Evolutionary conservation across 1,140 invertebrate genomes (phyloP).

Genomic region (Lanistes nyassanus): DNA sequence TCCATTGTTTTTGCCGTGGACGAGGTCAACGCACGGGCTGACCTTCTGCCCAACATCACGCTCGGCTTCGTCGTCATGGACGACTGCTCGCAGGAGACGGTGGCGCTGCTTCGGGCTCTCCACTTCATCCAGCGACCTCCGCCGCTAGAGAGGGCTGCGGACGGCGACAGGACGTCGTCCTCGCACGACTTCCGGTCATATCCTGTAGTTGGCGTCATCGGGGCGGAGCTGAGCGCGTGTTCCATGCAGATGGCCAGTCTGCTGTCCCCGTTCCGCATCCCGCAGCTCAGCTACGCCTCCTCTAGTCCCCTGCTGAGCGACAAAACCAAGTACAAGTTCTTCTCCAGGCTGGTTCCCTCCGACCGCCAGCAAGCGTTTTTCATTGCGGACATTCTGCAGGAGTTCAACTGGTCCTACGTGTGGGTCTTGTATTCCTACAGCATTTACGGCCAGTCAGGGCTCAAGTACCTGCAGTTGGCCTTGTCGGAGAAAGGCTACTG

Average conservation of each 20-base stretch:
- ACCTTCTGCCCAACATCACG: slow-evolving; percentile 70
- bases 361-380: slow-evolving; percentile 66
- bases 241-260: slow-evolving; percentile 76
- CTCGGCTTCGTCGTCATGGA: slow-evolving; percentile 80
- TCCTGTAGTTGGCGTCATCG: slow-evolving; percentile 38
- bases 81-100: slow-evolving; percentile 80
- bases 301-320: slow-evolving; percentile 35
- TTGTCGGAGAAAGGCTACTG: slow-evolving; percentile 57
- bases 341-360: slow-evolving; percentile 39
- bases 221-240: slow-evolving; percentile 68
- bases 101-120: slow-evolving; percentile 80
- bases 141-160: background rate
- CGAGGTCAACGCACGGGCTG: slow-evolving; percentile 74
- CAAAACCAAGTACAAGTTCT: slow-evolving; percentile 36
- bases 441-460: slow-evolving; percentile 68
- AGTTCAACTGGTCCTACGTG: slow-evolving; percentile 38
- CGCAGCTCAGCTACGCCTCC: slow-evolving; percentile 65
- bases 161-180: too few relatives aligned
- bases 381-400: slow-evolving; percentile 33
- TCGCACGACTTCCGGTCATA: background rate
- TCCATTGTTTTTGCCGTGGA: slow-evolving; percentile 83
- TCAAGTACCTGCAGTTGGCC: slow-evolving; percentile 26
- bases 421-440: slow-evolving; percentile 38
- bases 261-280: slow-evolving; percentile 74
- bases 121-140: slow-evolving; percentile 73